Percentiles rank a stretch among this genome's conserved stretches.
phyloP scores from a whole-genome alignment of 2,797 vertebrate genomes.

The Smutsia temminckii region DNA sequence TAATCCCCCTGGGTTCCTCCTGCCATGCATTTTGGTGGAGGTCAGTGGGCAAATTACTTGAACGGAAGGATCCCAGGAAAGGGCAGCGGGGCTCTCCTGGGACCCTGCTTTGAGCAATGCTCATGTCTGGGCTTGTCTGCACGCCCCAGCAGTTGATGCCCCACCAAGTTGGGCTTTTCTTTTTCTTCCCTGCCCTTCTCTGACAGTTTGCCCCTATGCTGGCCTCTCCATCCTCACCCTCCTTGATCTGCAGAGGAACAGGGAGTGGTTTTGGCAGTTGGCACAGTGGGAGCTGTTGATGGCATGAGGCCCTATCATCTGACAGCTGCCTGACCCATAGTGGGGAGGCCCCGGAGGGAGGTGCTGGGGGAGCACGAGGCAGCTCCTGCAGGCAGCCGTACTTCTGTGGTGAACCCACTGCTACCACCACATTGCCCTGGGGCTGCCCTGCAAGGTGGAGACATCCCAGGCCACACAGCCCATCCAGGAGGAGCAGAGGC shows the following conservation, averaged over 20 bases:
- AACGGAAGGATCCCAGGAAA: background rate
- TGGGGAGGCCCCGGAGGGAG: conserved; percentile 63
- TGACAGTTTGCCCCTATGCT: background rate
- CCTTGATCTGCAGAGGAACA: conserved; percentile 63
- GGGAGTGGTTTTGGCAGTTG: conserved; percentile 80
- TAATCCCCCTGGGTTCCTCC: background rate
- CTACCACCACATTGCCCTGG: background rate
- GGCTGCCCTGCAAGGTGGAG: background rate
- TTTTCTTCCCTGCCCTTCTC: background rate
- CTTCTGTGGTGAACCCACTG: background rate
- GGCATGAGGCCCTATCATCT: conserved; percentile 83
- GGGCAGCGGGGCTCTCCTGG: background rate
- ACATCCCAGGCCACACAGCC: accelerated
- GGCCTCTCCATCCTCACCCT: background rate
- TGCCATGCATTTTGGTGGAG: background rate
- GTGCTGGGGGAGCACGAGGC: background rate
- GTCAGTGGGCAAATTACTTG: background rate
- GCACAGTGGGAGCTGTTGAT: conserved; percentile 75
- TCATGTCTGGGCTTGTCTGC: background rate
- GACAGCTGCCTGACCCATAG: conserved; percentile 82
- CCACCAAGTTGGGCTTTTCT: background rate
- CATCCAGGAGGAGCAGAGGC: background rate
- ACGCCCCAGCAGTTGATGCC: background rate
- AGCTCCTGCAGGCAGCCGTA: background rate
- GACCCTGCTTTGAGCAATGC: background rate